Evolutionary conservation across 2,797 vertebrate species (phyloP).

Genomic region (Xiphorhynchus erythropygius): DNA sequence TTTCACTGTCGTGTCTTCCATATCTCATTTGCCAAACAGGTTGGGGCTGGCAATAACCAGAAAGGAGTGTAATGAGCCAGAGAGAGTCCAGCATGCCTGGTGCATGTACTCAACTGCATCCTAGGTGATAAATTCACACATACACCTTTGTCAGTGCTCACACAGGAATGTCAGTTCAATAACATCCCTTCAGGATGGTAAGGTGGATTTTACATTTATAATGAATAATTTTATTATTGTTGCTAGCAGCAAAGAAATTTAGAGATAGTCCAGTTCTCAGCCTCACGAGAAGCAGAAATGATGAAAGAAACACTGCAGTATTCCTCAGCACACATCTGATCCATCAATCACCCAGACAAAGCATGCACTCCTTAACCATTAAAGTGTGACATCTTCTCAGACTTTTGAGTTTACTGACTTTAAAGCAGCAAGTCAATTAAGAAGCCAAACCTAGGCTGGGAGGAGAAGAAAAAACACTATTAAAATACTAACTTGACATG

Average conservation of each 20-base stretch:
- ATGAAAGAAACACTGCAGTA: conserved; percentile 3
- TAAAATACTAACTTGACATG: conserved; percentile 51
- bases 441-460: conserved; percentile 11
- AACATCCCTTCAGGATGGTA: neutral
- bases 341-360: conserved; percentile 76
- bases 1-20: neutral
- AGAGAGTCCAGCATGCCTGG: neutral
- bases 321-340: conserved; percentile 54
- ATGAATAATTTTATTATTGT: conserved; percentile 43
- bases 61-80: conserved; percentile 6
- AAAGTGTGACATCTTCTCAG: conserved; percentile 71
- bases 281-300: neutral
- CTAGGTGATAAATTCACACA: neutral
- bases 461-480: conserved; percentile 13
- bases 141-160: neutral
- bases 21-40: neutral
- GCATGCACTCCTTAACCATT: conserved; percentile 66
- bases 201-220: conserved; percentile 34
- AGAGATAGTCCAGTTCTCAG: neutral
- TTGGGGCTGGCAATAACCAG: neutral
- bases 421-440: conserved; percentile 60
- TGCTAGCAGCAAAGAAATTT: conserved; percentile 7
- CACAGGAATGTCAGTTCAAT: neutral
- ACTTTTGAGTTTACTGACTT: conserved; percentile 54
- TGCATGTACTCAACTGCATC: neutral